Evolutionary conservation across 2,113 vertebrate genomes (phyloP).

Genomic region (Leiothrix lutea): DNA sequence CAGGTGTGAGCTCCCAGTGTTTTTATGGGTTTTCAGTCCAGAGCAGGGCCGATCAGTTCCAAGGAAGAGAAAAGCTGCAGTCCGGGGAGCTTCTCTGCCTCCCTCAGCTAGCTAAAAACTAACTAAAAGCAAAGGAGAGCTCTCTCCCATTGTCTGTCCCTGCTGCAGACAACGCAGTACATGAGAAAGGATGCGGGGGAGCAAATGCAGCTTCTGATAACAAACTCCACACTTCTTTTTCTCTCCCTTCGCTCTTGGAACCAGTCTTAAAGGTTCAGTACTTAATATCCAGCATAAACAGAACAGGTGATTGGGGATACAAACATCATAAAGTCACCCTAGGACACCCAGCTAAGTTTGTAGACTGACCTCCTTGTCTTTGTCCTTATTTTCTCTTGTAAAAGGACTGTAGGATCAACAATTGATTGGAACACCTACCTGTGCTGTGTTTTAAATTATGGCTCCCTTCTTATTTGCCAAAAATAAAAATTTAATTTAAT

Average conservation of each 20-base stretch:
- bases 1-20: accelerated
- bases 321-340: not conserved
- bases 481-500: not conserved
- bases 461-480: not conserved
- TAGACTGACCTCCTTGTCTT: not conserved
- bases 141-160: accelerated
- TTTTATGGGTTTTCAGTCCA: not conserved
- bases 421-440: not conserved
- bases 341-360: not conserved
- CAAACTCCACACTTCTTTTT: accelerated
- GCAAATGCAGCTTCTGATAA: not conserved
- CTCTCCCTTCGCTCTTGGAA: accelerated
- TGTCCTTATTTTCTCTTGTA: not conserved
- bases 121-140: not conserved
- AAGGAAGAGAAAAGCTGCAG: not conserved
- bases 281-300: not conserved
- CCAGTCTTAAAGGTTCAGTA: not conserved
- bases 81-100: not conserved
- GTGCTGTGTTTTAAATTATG: not conserved
- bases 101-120: not conserved
- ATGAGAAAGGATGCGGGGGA: accelerated
- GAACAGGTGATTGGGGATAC: too few species aligned
- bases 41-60: too few species aligned
- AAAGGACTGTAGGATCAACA: not conserved
- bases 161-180: not conserved